phyloP scores from a whole-genome alignment of 2,797 vertebrate species.

The Rousettus madagascariensis region DNA sequence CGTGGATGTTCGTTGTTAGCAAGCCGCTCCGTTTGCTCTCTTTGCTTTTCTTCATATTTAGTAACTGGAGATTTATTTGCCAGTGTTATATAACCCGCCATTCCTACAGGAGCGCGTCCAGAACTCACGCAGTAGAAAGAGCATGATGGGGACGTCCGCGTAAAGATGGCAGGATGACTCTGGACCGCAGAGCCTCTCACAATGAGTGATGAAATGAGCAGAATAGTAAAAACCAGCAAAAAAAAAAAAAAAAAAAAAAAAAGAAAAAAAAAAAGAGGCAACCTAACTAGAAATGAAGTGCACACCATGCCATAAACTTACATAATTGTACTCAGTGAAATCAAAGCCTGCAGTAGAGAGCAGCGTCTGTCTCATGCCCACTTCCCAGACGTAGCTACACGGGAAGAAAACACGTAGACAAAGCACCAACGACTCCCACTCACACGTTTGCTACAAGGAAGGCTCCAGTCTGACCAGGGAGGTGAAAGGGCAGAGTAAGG shows the following conservation, averaged over 20 bases:
- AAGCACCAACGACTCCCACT: not conserved
- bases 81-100: not conserved
- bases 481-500: not conserved
- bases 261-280: too few relatives aligned
- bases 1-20: not conserved
- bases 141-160: not conserved
- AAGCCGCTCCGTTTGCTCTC: not conserved
- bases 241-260: too few relatives aligned
- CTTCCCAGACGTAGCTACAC: too few relatives aligned
- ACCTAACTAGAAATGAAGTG: not conserved
- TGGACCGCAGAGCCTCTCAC: not conserved
- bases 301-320: not conserved
- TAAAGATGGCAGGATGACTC: not conserved
- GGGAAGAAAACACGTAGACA: not conserved
- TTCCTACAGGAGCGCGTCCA: not conserved
- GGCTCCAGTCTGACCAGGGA: not conserved
- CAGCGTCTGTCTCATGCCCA: accelerated
- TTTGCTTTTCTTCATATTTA: not conserved
- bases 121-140: not conserved
- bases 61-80: not conserved
- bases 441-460: not conserved
- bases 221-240: not conserved
- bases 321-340: not conserved
- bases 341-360: too few relatives aligned
- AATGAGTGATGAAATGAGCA: too few relatives aligned